Evolutionary conservation across 2,797 vertebrate genomes (phyloP), one percentile per base, ranked within the genome.

Genomic region (Pseudochirops corinnae): DNA sequence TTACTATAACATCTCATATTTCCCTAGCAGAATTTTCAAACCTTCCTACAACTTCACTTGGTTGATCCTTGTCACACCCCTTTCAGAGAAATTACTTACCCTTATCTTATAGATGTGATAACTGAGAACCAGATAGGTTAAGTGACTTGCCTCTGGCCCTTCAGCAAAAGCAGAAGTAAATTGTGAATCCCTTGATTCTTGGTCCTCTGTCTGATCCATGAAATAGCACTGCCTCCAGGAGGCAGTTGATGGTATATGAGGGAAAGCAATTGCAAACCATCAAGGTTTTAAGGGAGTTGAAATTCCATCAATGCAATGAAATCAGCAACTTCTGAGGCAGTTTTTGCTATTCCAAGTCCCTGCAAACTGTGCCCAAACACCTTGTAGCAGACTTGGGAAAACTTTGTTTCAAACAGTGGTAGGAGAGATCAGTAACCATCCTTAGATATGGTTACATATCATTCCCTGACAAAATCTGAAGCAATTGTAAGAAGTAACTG

Each of bases 161-260:
- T 97, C 91, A 57, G 57, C 58, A 95, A 56, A 94, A 7, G 92
- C 0, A 62, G 53, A 3, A 90, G 39, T 52, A 93, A 93, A 94
- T 90, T 95, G 9, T 74, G 58, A 16, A 93, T 93, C 55, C 24
- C 92, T 90, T 57, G 52, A 28, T 24, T 93, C 55, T 12, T 33
- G 74, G 4, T 92, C 55, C 93, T 91, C 90, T 14, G 16, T 91
- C 56, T 90, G 7, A 94, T 94, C 26, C 1, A 9, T 0, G 4
- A 91, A 16, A 58, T 24, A 93, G 96, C 92, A 95, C 91, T 96
- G 95, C 97, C 96, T 62, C 96, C 91, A 29, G 31, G 55, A 93
- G 96, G 97, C 52, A 90, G 62, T 91, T 90, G 52, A n/a, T 39
- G 62, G 46, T n/a, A 97, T 12, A 60, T 0, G 18, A 52, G n/a